These are phyloP conservation scores for Platerodrilus igneus DNA, from an alignment of 2,888 invertebrate species.

Conservation along the genomic window DNA sequence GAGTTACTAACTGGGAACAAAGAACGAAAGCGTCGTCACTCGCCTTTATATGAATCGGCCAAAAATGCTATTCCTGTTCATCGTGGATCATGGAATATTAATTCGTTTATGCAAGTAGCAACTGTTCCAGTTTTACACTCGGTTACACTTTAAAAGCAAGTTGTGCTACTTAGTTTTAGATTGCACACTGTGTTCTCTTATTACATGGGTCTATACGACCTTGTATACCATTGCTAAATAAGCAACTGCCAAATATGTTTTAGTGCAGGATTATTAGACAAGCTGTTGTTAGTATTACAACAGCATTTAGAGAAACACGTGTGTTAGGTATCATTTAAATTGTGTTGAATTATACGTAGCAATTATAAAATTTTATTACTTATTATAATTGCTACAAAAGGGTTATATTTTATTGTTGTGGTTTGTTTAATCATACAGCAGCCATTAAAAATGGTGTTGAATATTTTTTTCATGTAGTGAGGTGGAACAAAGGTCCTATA, in stretches of 20 bases:
- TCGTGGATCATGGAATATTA: conserved; percentile 51
- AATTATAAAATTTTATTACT: conserved; percentile 11
- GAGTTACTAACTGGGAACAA: conserved; percentile 37
- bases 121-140: conserved; percentile 42
- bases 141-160: conserved; percentile 39
- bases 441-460: conserved; percentile 16
- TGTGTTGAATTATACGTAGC: conserved; percentile 11
- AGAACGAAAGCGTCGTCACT: conserved; percentile 59
- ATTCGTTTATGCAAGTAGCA: conserved; percentile 44
- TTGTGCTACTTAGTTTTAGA: conserved; percentile 26
- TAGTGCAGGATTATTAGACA: conserved; percentile 40
- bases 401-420: conserved; percentile 2
- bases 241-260: conserved; percentile 47
- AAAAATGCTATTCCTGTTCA: conserved; percentile 27
- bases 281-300: conserved; percentile 20
- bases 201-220: conserved; percentile 14
- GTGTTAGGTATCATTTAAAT: conserved; percentile 18
- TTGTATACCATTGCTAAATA: conserved; percentile 19
- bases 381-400: conserved; percentile 14
- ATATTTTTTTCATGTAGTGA: conserved; percentile 8
- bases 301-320: conserved; percentile 18
- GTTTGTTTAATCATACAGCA: conserved; percentile 11
- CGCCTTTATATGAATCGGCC: conserved; percentile 33
- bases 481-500: conserved; percentile 3
- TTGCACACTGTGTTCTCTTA: conserved; percentile 27